Evolutionary conservation across 1,140 invertebrate species (phyloP).

Genomic region (Centruroides vittatus): DNA sequence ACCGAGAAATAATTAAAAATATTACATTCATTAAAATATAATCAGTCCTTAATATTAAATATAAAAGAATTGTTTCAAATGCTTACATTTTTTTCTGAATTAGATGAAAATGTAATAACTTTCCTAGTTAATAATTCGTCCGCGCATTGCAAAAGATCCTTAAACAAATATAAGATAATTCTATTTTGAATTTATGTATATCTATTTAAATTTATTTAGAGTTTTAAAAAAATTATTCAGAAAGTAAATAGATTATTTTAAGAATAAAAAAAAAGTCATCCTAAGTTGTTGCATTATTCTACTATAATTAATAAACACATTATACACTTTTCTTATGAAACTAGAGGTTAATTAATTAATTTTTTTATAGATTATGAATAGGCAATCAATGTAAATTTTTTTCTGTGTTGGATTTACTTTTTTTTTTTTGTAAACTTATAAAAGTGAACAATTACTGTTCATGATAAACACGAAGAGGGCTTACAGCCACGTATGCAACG

Average conservation of each 20-base stretch:
- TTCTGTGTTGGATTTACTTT: no score
- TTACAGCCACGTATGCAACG: slow-evolving; percentile 11
- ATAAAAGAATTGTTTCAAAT: background rate
- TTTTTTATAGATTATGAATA: no score
- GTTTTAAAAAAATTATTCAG: no score
- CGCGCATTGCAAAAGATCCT: slow-evolving; percentile 7
- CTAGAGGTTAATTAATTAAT: no score
- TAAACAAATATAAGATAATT: background rate
- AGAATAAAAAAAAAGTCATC: no score
- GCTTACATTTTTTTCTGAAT: slow-evolving; percentile 16
- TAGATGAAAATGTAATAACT: slow-evolving; percentile 8
- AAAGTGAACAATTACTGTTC: background rate
- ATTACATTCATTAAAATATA: no score
- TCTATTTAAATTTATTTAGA: background rate
- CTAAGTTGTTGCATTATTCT: no score
- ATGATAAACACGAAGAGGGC: background rate
- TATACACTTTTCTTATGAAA: no score
- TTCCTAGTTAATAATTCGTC: slow-evolving; percentile 14
- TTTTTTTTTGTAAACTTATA: background rate
- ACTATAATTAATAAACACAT: no score
- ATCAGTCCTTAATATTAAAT: background rate
- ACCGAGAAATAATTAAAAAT: background rate
- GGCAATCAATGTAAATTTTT: no score
- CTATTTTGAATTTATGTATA: background rate
- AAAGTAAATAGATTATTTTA: no score